A percentile compares a stretch with the other conserved stretches of the same genome.
Conservation (phyloP, 1,140 invertebrate species). For the Amyelois transitella region DNA sequence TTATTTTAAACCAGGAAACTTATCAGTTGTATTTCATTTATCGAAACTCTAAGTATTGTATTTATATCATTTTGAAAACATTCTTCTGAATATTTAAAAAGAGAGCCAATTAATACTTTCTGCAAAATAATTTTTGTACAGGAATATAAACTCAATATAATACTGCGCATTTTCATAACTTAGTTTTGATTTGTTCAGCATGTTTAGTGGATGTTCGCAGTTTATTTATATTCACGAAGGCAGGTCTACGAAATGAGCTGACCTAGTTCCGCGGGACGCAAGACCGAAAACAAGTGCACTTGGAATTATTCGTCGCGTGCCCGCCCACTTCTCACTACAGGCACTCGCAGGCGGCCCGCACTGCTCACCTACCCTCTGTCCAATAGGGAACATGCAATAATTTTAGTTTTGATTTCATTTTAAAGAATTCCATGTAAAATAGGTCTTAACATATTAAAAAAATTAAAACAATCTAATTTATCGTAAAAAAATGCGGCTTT, state of each 20-base stretch:
- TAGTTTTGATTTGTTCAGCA: not conserved
- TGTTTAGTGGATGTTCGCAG: not conserved
- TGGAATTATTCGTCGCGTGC: slow-evolving; percentile 3
- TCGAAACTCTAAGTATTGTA: too few relatives aligned
- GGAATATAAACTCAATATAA: not conserved
- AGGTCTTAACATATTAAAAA: too few relatives aligned
- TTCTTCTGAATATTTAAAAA: not conserved
- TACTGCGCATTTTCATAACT: not conserved
- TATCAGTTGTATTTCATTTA: not conserved
- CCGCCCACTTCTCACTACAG: not conserved
- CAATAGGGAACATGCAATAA: too few relatives aligned
- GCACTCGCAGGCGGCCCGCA: not conserved
- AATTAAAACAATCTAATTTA: too few relatives aligned
- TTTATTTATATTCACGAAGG: not conserved
- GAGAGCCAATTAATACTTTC: not conserved
- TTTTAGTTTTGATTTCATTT: too few relatives aligned
- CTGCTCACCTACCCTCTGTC: slow-evolving; percentile 1
- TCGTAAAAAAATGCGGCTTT: too few relatives aligned
- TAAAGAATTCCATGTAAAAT: too few relatives aligned
- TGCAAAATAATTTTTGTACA: not conserved
- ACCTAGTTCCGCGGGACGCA: slow-evolving; percentile 6
- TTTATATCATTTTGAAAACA: too few relatives aligned
- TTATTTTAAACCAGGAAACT: not conserved
- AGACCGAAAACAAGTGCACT: slow-evolving; percentile 6
- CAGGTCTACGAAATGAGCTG: slow-evolving; percentile 2